These are phyloP conservation scores for Furnarius figulus DNA, from an alignment of 2,113 vertebrate species.

Conservation along the genomic window DNA sequence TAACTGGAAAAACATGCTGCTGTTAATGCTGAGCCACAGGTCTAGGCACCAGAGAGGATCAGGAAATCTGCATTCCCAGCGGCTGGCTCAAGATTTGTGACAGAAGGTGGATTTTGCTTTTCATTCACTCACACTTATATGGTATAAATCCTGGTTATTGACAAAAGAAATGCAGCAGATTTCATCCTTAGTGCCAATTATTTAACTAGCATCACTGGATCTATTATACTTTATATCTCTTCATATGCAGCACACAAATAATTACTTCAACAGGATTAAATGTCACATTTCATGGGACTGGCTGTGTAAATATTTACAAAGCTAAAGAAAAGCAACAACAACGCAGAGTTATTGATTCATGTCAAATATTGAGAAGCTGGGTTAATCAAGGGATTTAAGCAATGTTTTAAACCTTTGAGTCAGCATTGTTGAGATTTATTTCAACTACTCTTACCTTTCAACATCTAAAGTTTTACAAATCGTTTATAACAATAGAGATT, in stretches of 20 bases:
- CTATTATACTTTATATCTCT: not conserved
- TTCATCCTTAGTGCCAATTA: not conserved
- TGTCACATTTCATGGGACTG: not conserved
- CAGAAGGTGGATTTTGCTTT: conserved; percentile 9
- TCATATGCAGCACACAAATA: not conserved
- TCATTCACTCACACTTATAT: not conserved
- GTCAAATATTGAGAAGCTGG: conserved; percentile 37
- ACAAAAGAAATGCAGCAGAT: not conserved
- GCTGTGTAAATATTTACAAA: conserved; percentile 10
- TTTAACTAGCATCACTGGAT: not conserved
- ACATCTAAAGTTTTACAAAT: conserved; percentile 8
- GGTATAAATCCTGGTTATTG: not conserved
- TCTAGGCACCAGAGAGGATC: not conserved
- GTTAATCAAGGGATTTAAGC: conserved; percentile 50
- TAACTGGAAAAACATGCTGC: not conserved
- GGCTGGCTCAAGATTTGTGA: not conserved
- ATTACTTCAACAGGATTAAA: conserved; percentile 37
- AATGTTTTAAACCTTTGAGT: not conserved
- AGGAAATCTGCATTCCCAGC: not conserved
- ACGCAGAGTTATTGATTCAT: conserved; percentile 21
- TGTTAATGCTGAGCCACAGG: not conserved
- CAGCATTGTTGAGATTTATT: conserved; percentile 28
- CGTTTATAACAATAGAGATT: not conserved
- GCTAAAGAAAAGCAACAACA: conserved; percentile 19
- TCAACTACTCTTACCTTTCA: conserved; percentile 5